Conservation (phyloP, 2,797 vertebrate species). For the Botia kubotai region DNA sequence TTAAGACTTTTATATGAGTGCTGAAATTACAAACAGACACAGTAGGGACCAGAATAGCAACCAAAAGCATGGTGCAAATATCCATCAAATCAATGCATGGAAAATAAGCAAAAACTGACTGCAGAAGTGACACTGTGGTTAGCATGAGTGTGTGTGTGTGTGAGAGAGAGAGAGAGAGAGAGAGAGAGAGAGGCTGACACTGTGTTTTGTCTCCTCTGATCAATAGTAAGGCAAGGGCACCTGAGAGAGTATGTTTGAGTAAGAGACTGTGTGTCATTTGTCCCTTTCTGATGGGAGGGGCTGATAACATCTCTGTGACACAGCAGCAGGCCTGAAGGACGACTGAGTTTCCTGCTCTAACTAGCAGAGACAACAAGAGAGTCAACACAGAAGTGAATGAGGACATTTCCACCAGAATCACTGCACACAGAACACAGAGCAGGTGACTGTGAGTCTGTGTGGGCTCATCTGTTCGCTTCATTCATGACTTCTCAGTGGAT, state of each 20-base stretch:
- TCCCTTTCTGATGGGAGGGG: conserved; percentile 44
- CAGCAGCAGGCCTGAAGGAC: conserved; percentile 43
- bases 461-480: neutral
- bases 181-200: conserved; percentile 18
- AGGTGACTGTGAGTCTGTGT: conserved; percentile 2
- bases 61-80: no score
- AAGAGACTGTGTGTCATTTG: conserved; percentile 53
- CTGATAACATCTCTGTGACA: conserved; percentile 46
- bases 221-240: conserved; percentile 72
- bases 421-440: conserved; percentile 17
- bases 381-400: conserved; percentile 53
- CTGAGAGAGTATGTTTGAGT: conserved; percentile 52
- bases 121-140: no score
- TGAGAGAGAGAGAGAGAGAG: conserved; percentile 1
- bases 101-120: no score
- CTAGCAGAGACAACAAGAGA: conserved; percentile 25
- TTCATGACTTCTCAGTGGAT: conserved; percentile 2
- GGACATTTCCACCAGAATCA: conserved; percentile 47
- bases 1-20: no score
- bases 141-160: neutral
- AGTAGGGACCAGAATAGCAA: no score
- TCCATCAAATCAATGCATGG: no score
- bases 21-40: no score
- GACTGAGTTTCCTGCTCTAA: conserved; percentile 18
- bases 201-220: conserved; percentile 59